Base-by-base conservation (phyloP, 1,140 invertebrate genomes). In the Teleopsis dalmanni region DNA sequence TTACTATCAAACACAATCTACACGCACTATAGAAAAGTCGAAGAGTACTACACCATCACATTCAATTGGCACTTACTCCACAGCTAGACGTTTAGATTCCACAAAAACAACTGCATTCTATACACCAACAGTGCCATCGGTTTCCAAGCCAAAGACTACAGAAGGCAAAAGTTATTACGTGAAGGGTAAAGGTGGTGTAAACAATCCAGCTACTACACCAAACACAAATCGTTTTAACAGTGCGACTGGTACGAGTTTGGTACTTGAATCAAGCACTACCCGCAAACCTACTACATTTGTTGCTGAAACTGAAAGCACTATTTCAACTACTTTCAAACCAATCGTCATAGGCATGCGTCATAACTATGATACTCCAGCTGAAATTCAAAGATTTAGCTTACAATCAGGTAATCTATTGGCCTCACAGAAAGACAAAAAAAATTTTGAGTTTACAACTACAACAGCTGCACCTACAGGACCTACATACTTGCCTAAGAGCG, bases 41-140 rank as follows among this genome's bases (percentile, higher is more conserved):
- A 35, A 37, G n/a, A 41, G 16, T 19, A 37, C 49, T 11, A 51
- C 49, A 42, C 43, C 49, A 19, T 41, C 36, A 10, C 41, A 51
- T 26, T 25, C 29, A 14, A 2, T 22, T 9, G 49, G 49, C 1
- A 42, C 49, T 19, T 51, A 51, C 26, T 60, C 63, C 10, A 67
- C 63, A 7, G 60, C 57, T 3, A 49, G 65, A 3, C 55, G 59
- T 6, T 48, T 62, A 11, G 69, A 69, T 37, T 56, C 59, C 8
- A 65, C 62, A 43, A 60, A 59, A 23, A 56, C 63, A 6, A 71
- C 70, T 5, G 65, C 69, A 7, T 70, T 58, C 53, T 69, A 72
- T 38, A 72, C 70, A 3, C 72, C 72, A 35, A 73, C 72, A 0
- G 60, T 73, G 21, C 72, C 72, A 31, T 62, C 63, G 10, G 45